These are phyloP conservation scores for Drosophila cardini DNA, from an alignment of 1,140 invertebrate genomes.

Conservation along the genomic window DNA sequence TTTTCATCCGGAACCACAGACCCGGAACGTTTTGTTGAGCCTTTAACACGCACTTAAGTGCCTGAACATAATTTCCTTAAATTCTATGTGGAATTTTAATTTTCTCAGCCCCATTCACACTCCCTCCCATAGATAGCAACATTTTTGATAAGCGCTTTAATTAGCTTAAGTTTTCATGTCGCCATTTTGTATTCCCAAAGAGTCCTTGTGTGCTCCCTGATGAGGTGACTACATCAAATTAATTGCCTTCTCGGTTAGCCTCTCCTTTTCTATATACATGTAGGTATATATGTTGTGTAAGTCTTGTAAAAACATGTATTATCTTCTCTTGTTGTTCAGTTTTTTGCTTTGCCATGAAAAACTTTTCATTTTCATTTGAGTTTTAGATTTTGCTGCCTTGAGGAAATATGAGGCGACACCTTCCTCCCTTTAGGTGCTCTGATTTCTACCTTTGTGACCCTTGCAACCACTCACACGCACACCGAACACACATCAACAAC, in stretches of 20 bases:
- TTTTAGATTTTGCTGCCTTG: constrained; percentile 27
- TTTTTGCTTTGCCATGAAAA: constrained; percentile 26
- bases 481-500: background rate
- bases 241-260: constrained; percentile 58
- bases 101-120: constrained; percentile 31
- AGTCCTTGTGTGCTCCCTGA: constrained; percentile 26
- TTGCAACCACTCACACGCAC: constrained; percentile 14
- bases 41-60: constrained; percentile 56
- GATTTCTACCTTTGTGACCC: constrained; percentile 19
- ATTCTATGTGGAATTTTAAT: constrained; percentile 55
- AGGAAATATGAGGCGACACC: constrained; percentile 18
- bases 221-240: constrained; percentile 69
- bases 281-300: constrained; percentile 30
- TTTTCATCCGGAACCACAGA: constrained; percentile 8
- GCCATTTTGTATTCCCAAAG: constrained; percentile 46
- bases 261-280: constrained; percentile 34
- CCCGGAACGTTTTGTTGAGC: constrained; percentile 11
- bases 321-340: constrained; percentile 19
- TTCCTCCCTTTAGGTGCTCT: constrained; percentile 4
- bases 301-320: constrained; percentile 15
- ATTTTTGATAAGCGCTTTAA: constrained; percentile 63
- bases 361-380: constrained; percentile 55
- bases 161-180: constrained; percentile 70
- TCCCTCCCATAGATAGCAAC: background rate
- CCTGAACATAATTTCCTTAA: constrained; percentile 41